Evolutionary conservation across 2,888 invertebrate species (phyloP).

Genomic region (Idaea aversata): DNA sequence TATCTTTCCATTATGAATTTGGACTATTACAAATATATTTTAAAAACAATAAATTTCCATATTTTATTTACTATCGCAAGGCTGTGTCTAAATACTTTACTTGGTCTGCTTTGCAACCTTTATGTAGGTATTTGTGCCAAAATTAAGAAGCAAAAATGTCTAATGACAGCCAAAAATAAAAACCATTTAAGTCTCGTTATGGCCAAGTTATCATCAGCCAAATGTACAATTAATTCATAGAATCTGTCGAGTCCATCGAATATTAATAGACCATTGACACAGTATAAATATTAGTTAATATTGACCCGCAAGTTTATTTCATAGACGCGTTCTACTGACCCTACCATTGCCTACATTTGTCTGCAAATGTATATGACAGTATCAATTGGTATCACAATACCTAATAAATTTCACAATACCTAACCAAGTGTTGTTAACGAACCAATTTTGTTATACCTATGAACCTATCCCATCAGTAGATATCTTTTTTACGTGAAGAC

Average conservation of each 20-base stretch:
- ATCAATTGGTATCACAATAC: slow-evolving; percentile 55
- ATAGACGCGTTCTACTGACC: slow-evolving; percentile 51
- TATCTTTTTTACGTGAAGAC: no score
- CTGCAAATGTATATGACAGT: slow-evolving; percentile 59
- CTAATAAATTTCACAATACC: slow-evolving; percentile 58
- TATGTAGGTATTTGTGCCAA: no score
- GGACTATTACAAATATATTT: no score
- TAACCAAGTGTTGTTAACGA: slow-evolving; percentile 43
- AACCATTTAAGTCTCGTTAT: background rate
- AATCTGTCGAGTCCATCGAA: slow-evolving; percentile 23
- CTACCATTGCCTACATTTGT: slow-evolving; percentile 49
- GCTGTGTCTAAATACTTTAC: no score
- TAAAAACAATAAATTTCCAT: no score
- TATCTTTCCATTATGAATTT: no score
- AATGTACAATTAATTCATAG: slow-evolving; percentile 27
- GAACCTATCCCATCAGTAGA: slow-evolving; percentile 2
- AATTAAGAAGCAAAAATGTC: no score
- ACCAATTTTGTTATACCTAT: slow-evolving; percentile 45
- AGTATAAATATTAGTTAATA: background rate
- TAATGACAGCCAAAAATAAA: no score
- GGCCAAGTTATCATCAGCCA: background rate
- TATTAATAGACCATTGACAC: slow-evolving; percentile 12
- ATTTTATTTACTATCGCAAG: no score
- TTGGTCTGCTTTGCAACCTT: no score
- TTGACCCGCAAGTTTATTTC: background rate